A percentile compares a stretch with the other conserved stretches of the same genome.
Evolutionary conservation across 2,113 vertebrate species (phyloP).

Genomic region (Saccopteryx bilineata): DNA sequence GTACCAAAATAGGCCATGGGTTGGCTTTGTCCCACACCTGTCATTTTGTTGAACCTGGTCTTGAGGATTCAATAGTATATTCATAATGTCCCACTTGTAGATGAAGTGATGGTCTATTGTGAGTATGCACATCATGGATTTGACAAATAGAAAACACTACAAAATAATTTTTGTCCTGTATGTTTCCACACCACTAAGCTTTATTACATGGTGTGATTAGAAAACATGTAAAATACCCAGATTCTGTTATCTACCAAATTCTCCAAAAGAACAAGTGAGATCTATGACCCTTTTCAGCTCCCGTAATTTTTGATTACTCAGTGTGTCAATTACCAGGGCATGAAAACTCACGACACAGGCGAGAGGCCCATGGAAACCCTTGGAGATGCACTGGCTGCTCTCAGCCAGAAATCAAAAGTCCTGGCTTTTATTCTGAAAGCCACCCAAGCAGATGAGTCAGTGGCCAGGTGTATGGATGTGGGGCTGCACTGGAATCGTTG

Average conservation of each 20-base stretch:
- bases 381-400: not conserved
- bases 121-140: not conserved
- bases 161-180: too few species aligned
- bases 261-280: slow-evolving; percentile 23
- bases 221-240: slow-evolving; percentile 67
- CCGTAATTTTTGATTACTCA: not conserved
- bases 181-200: not conserved
- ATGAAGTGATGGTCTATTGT: not conserved
- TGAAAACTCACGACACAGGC: slow-evolving; percentile 51
- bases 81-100: not conserved
- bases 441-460: not conserved
- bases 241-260: slow-evolving; percentile 53
- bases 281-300: not conserved
- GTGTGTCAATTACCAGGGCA: slow-evolving; percentile 52
- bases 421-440: slow-evolving; percentile 53
- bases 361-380: slow-evolving; percentile 53
- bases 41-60: not conserved
- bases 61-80: not conserved
- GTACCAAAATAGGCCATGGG: fast-evolving
- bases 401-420: slow-evolving; percentile 61
- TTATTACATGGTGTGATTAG: not conserved
- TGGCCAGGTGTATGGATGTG: not conserved
- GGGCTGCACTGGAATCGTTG: fast-evolving
- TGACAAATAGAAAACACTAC: not conserved
- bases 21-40: not conserved